phyloP scores from a whole-genome alignment of 2,888 invertebrate species.

The Drosophila buzzatii region DNA sequence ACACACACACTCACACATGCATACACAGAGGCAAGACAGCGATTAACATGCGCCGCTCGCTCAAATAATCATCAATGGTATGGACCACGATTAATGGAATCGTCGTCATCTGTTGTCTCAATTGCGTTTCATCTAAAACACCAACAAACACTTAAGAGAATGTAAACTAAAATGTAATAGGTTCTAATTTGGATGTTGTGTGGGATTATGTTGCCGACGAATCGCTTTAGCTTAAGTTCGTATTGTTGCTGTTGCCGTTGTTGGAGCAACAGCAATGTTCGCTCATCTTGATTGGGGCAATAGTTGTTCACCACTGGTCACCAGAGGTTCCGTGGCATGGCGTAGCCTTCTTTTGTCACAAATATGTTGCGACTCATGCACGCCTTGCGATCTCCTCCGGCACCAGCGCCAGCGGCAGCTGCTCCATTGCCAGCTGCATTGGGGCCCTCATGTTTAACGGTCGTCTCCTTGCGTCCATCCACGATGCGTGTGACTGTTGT shows the following conservation, averaged over 20 bases:
- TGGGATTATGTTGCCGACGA: conserved; percentile 77
- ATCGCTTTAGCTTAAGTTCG: conserved; percentile 59
- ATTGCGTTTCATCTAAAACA: conserved; percentile 85
- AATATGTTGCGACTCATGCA: conserved; percentile 82
- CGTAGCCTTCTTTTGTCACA: conserved; percentile 85
- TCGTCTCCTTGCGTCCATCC: conserved; percentile 83
- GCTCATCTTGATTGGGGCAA: conserved; percentile 73
- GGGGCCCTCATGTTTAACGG: conserved; percentile 72
- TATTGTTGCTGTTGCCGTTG: conserved; percentile 66
- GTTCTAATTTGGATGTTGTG: conserved; percentile 82
- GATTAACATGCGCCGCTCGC: conserved; percentile 12
- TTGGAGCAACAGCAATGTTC: conserved; percentile 42
- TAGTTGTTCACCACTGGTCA: conserved; percentile 84
- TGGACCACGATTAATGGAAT: conserved; percentile 49
- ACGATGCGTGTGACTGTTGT: conserved; percentile 86
- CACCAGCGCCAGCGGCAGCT: not conserved
- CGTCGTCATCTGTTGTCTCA: conserved; percentile 81
- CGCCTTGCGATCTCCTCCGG: conserved; percentile 25
- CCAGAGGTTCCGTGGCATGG: conserved; percentile 85
- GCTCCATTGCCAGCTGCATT: conserved; percentile 2
- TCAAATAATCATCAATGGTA: conserved; percentile 67
- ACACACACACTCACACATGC: conserved; percentile 24
- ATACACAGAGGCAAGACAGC: conserved; percentile 23
- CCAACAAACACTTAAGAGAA: conserved; percentile 83
- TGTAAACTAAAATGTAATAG: conserved; percentile 83